Conservation (phyloP, 2,113 vertebrate species). For the Bos taurus region DNA sequence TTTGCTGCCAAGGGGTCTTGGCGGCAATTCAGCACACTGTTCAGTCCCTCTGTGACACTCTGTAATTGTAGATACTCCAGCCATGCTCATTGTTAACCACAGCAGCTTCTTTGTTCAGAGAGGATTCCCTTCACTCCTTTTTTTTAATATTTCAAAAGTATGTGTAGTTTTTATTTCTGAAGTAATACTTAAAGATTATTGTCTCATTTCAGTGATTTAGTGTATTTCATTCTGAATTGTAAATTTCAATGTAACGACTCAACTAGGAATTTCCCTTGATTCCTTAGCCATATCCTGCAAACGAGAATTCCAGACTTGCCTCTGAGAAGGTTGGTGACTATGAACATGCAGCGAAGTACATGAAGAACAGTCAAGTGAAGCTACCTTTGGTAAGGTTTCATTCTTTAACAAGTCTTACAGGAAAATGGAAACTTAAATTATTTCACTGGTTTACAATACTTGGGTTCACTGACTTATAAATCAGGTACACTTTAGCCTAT, state of each 20-base stretch:
- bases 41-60: background rate
- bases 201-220: background rate
- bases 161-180: background rate
- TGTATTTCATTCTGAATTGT: background rate
- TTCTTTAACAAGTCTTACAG: background rate
- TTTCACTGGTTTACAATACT: background rate
- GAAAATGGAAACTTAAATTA: background rate
- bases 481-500: background rate
- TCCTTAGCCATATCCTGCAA: slow-evolving; percentile 79
- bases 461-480: background rate
- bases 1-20: background rate
- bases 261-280: background rate
- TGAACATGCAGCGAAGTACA: slow-evolving; percentile 79
- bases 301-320: slow-evolving; percentile 75
- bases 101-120: background rate
- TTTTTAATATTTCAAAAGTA: background rate
- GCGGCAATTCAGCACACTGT: background rate
- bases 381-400: slow-evolving; percentile 80
- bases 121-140: background rate
- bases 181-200: background rate
- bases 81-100: background rate
- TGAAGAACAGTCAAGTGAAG: slow-evolving; percentile 79
- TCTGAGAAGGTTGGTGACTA: slow-evolving; percentile 83
- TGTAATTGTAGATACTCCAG: background rate
- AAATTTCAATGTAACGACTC: background rate